A percentile compares a stretch with the other conserved stretches of the same genome.
These are phyloP conservation scores for Cephalopachus bancanus DNA, from an alignment of 2,797 vertebrate species.

Conservation along the genomic window DNA sequence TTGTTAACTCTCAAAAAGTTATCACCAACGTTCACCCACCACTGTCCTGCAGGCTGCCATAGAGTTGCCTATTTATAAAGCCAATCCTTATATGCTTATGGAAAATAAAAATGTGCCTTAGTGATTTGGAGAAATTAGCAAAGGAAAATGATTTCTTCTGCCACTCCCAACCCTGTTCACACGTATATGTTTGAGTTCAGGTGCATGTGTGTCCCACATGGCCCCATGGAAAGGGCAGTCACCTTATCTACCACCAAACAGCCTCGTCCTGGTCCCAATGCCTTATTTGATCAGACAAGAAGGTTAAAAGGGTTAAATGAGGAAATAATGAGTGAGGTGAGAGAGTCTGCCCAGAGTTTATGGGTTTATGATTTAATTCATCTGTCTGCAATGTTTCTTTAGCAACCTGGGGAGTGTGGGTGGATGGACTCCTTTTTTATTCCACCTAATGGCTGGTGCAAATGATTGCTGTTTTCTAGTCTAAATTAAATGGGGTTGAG, in stretches of 20 bases:
- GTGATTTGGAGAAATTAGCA: conserved; percentile 27
- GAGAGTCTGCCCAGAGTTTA: background rate
- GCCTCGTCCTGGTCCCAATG: background rate
- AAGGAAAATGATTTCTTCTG: background rate
- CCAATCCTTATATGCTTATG: background rate
- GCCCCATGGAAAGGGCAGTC: background rate
- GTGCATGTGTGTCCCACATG: background rate
- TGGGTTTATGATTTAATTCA: conserved; percentile 44
- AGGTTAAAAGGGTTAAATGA: conserved; percentile 21
- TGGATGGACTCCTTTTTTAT: background rate
- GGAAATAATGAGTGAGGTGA: background rate
- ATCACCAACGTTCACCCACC: background rate
- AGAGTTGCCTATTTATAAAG: background rate
- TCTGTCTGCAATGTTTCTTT: background rate
- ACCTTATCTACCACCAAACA: background rate
- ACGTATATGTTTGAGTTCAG: background rate
- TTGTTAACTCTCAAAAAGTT: background rate
- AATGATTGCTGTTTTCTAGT: conserved; percentile 60
- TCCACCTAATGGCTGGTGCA: conserved; percentile 56
- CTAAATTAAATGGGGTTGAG: conserved; percentile 66
- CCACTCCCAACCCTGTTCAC: background rate
- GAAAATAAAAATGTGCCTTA: conserved; percentile 44
- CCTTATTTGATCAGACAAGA: background rate
- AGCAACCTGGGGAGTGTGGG: background rate
- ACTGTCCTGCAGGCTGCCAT: background rate